phyloP scores from a whole-genome alignment of 2,888 invertebrate genomes.

The Torymus texanus region DNA sequence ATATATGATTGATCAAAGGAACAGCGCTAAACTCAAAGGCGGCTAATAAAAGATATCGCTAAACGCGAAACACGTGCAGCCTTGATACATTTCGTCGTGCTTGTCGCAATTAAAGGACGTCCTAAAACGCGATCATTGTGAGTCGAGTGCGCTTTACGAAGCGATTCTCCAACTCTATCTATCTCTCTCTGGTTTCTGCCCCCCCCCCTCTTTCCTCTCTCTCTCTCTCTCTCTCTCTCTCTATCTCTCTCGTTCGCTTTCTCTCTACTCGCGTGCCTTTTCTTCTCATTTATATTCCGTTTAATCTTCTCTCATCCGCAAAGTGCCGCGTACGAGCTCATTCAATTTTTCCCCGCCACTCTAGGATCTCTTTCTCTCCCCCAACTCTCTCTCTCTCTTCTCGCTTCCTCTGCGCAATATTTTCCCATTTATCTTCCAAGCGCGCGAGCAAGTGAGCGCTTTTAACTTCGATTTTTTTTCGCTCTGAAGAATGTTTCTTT shows the following conservation, averaged over 20 bases:
- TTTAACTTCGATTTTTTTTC: conserved; percentile 4
- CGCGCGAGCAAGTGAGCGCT: not conserved
- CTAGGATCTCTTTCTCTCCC: conserved; percentile 22
- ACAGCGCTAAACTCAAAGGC: too few relatives aligned
- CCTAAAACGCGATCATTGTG: conserved; percentile 36
- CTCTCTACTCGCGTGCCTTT: conserved; percentile 16
- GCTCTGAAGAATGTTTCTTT: not conserved
- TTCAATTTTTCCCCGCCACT: conserved; percentile 40
- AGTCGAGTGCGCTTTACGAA: not conserved
- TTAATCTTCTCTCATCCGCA: conserved; percentile 49
- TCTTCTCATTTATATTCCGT: conserved; percentile 53
- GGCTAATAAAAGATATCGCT: too few relatives aligned
- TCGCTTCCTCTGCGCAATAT: conserved; percentile 12
- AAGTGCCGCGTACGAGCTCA: conserved; percentile 39
- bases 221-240: not conserved
- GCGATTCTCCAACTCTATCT: conserved; percentile 14
- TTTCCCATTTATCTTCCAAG: conserved; percentile 19
- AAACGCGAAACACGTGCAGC: too few relatives aligned
- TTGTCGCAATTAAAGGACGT: conserved; percentile 41
- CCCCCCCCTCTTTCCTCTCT: not conserved
- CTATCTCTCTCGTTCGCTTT: not conserved
- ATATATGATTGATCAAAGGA: too few relatives aligned
- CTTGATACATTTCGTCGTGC: too few relatives aligned
- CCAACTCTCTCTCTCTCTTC: not conserved
- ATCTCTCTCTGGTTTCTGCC: too few relatives aligned